Percentiles rank a stretch among this genome's conserved stretches.
phyloP scores from a whole-genome alignment of 2,113 vertebrate species.

The Noctilio leporinus region DNA sequence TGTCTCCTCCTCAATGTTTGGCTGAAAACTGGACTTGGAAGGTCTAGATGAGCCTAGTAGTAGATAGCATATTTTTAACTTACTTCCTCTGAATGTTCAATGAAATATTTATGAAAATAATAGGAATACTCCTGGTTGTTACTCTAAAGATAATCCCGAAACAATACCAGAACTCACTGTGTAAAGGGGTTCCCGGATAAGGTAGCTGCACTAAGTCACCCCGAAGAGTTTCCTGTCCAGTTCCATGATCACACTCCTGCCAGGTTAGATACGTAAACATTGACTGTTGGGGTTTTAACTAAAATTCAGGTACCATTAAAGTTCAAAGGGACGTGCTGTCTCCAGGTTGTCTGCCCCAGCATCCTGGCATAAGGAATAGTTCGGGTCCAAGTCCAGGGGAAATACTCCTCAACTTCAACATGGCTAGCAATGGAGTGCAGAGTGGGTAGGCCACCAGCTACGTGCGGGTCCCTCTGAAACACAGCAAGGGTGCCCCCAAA shows the following conservation, averaged over 20 bases:
- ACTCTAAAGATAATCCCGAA: background rate
- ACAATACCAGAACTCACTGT: background rate
- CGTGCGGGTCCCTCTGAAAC: background rate
- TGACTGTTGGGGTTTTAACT: no score
- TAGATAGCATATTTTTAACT: background rate
- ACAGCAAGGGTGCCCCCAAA: background rate
- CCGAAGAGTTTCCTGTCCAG: no score
- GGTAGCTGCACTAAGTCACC: no score
- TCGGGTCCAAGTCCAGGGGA: background rate
- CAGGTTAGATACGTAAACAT: no score
- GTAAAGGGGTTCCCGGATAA: no score
- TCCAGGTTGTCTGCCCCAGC: no score
- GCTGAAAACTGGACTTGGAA: background rate
- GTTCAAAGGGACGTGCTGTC: no score
- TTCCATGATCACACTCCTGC: no score
- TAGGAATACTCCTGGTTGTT: background rate
- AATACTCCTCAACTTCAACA: background rate
- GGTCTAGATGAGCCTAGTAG: background rate
- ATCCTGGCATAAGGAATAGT: no score
- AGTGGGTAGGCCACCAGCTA: no score
- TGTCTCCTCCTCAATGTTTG: background rate
- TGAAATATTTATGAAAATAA: constrained; percentile 5
- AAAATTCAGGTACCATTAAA: no score
- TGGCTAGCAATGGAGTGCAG: background rate
- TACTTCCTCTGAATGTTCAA: background rate